Evolutionary conservation across 2,113 vertebrate species (phyloP).

Genomic region (Marmota flaviventris): DNA sequence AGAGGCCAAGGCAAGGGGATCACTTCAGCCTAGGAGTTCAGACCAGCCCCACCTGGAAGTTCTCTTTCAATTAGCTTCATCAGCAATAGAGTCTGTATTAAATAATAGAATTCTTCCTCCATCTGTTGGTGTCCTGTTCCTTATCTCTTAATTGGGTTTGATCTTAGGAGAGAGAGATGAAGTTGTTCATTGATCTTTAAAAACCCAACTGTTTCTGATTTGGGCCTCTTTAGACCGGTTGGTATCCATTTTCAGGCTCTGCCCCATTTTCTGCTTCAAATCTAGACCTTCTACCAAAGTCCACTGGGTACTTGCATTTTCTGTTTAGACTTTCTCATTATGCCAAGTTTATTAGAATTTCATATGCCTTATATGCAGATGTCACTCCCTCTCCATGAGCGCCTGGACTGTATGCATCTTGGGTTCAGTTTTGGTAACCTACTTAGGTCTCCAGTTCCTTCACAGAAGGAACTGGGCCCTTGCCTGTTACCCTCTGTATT

Average conservation of each 20-base stretch:
- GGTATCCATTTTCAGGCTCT: neutral
- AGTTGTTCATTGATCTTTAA: neutral
- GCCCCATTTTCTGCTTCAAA: neutral
- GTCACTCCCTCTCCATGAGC: too few relatives aligned
- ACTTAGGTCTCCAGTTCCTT: too few relatives aligned
- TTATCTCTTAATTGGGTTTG: neutral
- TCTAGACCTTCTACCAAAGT: neutral
- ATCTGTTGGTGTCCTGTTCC: neutral
- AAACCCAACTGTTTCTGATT: neutral
- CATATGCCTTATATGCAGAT: too few relatives aligned
- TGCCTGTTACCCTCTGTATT: too few relatives aligned
- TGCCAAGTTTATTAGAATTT: too few relatives aligned
- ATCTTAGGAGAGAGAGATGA: neutral
- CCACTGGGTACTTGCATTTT: too few relatives aligned
- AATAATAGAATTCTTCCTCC: neutral
- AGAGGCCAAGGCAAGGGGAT: neutral
- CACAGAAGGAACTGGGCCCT: too few relatives aligned
- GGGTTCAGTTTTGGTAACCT: too few relatives aligned
- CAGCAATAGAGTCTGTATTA: neutral
- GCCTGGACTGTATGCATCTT: too few relatives aligned
- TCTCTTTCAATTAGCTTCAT: neutral
- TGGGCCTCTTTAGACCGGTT: neutral
- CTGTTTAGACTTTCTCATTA: too few relatives aligned
- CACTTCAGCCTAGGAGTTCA: neutral
- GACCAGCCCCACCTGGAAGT: too few relatives aligned